phyloP scores from a whole-genome alignment of 2,888 invertebrate genomes.

The Sminthurides aquaticus region DNA sequence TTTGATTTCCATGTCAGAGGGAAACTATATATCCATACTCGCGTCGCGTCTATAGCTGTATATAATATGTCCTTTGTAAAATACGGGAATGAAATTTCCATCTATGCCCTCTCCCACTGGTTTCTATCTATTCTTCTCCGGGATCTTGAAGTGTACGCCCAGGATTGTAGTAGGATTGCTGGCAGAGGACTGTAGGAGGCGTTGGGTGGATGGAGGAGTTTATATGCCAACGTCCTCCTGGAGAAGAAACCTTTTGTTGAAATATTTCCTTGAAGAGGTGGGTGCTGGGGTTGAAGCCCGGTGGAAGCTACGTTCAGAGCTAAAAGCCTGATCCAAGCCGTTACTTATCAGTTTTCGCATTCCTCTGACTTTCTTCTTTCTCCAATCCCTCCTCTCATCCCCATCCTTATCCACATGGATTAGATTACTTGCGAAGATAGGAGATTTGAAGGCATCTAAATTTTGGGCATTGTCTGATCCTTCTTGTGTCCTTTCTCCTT shows the following conservation, averaged over 20 bases:
- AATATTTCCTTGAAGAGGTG: too few relatives aligned
- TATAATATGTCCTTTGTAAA: too few relatives aligned
- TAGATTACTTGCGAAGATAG: background rate
- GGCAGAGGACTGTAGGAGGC: too few relatives aligned
- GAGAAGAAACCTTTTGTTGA: too few relatives aligned
- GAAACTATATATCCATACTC: background rate
- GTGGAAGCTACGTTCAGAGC: too few relatives aligned
- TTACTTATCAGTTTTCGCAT: background rate
- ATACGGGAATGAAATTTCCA: background rate
- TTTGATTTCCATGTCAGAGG: constrained; percentile 36
- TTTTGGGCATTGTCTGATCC: background rate
- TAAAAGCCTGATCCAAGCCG: too few relatives aligned
- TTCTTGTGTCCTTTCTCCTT: too few relatives aligned
- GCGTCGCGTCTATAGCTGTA: background rate
- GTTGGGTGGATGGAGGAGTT: too few relatives aligned
- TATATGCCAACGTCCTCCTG: too few relatives aligned
- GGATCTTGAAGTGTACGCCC: too few relatives aligned
- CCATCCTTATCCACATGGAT: background rate
- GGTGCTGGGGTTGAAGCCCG: too few relatives aligned
- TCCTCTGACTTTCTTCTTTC: background rate
- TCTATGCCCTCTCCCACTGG: background rate
- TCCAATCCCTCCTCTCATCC: background rate
- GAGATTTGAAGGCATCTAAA: background rate
- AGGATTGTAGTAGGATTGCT: too few relatives aligned
- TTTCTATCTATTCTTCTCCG: background rate